These are phyloP conservation scores for Volucella inflata DNA, from an alignment of 2,888 invertebrate species.

Conservation along the genomic window DNA sequence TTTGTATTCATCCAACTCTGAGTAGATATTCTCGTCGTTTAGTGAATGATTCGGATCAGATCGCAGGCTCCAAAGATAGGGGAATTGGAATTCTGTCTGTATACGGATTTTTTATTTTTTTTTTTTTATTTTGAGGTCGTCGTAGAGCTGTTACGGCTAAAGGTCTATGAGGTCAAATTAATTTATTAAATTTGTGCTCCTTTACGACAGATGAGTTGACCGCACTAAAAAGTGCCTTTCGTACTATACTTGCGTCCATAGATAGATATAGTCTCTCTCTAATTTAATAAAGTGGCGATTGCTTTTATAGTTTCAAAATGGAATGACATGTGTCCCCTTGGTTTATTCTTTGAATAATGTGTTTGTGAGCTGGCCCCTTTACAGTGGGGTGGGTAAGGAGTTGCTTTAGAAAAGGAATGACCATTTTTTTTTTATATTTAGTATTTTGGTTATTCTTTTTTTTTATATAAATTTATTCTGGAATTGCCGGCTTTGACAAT, in stretches of 20 bases:
- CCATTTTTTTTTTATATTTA: neutral
- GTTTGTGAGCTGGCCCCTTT: conserved; percentile 29
- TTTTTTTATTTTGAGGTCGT: conserved; percentile 20
- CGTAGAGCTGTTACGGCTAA: conserved; percentile 47
- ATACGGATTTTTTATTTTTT: neutral
- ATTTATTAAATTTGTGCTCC: conserved; percentile 70
- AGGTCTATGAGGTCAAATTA: conserved; percentile 72
- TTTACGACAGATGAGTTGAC: conserved; percentile 64
- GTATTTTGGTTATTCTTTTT: conserved; percentile 19
- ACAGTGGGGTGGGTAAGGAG: conserved; percentile 11
- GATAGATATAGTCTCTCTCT: conserved; percentile 33
- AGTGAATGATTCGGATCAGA: conserved; percentile 44
- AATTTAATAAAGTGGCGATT: conserved; percentile 73
- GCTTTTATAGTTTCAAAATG: conserved; percentile 42
- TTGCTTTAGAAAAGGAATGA: neutral
- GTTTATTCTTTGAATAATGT: conserved; percentile 49
- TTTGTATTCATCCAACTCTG: conserved; percentile 53
- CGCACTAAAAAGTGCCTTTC: conserved; percentile 21
- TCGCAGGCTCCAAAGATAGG: conserved; percentile 15
- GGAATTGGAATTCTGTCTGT: conserved; percentile 7
- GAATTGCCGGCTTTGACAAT: conserved; percentile 57
- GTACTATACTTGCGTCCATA: conserved; percentile 19
- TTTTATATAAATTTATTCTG: conserved; percentile 7
- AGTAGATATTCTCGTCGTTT: conserved; percentile 22
- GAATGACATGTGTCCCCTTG: conserved; percentile 41